Percentiles rank a stretch among this genome's conserved stretches.
Conservation (phyloP, 2,113 vertebrate species). For the Triplophysa dalaica region DNA sequence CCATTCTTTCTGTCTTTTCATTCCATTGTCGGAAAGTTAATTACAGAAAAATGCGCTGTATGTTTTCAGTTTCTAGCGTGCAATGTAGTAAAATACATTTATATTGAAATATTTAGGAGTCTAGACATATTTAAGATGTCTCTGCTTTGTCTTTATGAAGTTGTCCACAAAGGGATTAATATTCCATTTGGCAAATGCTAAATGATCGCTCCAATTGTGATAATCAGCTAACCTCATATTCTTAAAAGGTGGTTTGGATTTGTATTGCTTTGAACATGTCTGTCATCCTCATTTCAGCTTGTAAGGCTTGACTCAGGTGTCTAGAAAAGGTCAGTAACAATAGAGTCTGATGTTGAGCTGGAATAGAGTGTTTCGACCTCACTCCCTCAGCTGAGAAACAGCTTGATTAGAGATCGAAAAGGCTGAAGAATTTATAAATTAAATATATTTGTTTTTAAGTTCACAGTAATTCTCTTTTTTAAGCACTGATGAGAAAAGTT, state of each 20-base stretch:
- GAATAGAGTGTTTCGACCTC: conserved; percentile 24
- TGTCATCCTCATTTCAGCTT: conserved; percentile 26
- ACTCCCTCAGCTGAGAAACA: conserved; percentile 41
- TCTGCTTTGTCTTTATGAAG: background rate
- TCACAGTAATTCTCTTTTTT: background rate
- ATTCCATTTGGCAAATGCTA: background rate
- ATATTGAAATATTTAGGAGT: background rate
- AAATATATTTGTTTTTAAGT: conserved; percentile 2
- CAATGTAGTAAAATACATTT: background rate
- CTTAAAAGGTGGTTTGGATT: conserved; percentile 4
- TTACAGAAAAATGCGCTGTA: conserved; percentile 13
- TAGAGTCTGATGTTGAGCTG: conserved; percentile 6
- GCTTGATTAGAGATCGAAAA: conserved; percentile 16
- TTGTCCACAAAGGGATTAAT: background rate
- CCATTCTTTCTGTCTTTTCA: conserved; percentile 43
- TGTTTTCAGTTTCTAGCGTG: background rate
- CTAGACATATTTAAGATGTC: conserved; percentile 15
- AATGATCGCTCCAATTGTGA: background rate
- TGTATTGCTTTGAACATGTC: conserved; percentile 1
- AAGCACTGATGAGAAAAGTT: background rate
- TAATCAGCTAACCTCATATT: conserved; percentile 20
- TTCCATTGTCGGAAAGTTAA: background rate
- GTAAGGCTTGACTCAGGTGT: conserved; percentile 17
- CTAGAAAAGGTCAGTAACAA: conserved; percentile 27
- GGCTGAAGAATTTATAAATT: conserved; percentile 26